Base-by-base conservation (phyloP, 2,797 vertebrate genomes). In the Trematomus bernacchii region DNA sequence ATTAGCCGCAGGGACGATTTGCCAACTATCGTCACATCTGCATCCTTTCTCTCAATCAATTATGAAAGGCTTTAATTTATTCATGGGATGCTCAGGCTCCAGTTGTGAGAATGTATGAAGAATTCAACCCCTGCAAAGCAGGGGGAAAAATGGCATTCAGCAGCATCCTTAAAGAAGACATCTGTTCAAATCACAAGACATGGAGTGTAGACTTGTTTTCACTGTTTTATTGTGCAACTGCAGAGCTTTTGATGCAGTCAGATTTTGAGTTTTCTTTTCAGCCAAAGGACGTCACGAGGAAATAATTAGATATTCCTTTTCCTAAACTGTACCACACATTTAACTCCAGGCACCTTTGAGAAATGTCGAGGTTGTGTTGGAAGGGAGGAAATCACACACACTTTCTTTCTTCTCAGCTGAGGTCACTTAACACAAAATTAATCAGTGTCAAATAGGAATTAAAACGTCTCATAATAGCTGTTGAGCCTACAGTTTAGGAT, bases 61-160 rank as follows among this genome's bases (percentile, higher is more conserved):
- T 84, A 92, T 90, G 81, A 85, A 89, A 62, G 58, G 27, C 57
- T 57, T 67, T 91, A n/a, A 91, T 85, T 93, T 88, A 92, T 92
- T 93, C 73, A 91, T 83, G 76, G 54, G 33, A 47, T n/a, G 48
- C 76, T 81, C 61, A 59, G 64, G 68, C 71, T 72, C 46, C 53
- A 68, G 77, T 79, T 50, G 80, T 59, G 79, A 77, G 83, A 75
- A 74, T 33, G 68, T 72, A 62, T 1, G 30, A 78, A 70, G 33
- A 47, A 30, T 71, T 74, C 52, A 30, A 66, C 68, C 54, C n/a
- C 2, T 1, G 3, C 53, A 61, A 16, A 6, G 65, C 60, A 50
- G 19, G 10, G 5, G 10, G 1, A 3, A 44, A 77, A 57, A 57
- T 79, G 55, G 63, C 60, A 57, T 80, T 78, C 63, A 66, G 77